Percentiles rank a stretch among this genome's conserved stretches.
phyloP scores from a whole-genome alignment of 2,113 vertebrate species.

The Chaetorhynchus papuensis region DNA sequence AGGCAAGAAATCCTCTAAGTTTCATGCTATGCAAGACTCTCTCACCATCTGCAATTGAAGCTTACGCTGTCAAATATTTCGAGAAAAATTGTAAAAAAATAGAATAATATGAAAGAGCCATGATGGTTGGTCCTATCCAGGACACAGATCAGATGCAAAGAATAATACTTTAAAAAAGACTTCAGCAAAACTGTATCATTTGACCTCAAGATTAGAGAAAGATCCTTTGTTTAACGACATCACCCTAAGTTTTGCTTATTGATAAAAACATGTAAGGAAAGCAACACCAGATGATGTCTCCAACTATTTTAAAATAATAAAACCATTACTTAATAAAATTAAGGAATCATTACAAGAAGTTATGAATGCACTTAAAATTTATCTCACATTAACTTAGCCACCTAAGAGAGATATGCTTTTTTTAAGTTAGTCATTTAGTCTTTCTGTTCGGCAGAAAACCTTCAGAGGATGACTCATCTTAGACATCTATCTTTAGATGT shows the following conservation, averaged over 20 bases:
- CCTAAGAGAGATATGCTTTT: not conserved
- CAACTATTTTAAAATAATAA: not conserved
- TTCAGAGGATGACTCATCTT: not conserved
- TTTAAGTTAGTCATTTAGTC: not conserved
- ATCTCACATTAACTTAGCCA: not conserved
- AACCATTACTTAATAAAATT: not conserved
- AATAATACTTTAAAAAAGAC: accelerated
- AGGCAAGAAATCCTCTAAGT: not conserved
- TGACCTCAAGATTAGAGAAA: not conserved
- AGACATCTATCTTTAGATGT: not conserved
- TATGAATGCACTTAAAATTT: not conserved
- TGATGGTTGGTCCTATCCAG: not conserved
- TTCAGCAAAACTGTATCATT: not conserved
- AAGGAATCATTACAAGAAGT: not conserved
- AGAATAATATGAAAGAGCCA: not conserved
- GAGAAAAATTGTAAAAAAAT: not conserved
- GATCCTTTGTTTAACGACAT: not conserved
- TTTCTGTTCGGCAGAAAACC: not conserved
- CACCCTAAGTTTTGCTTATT: not conserved
- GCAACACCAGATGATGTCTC: not conserved
- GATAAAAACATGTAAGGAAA: not conserved
- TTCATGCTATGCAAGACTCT: not conserved
- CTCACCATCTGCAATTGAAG: not conserved
- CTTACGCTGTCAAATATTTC: not conserved
- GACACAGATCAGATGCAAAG: not conserved